phyloP scores from a whole-genome alignment of 2,797 vertebrate genomes.

The Graptemys geographica region DNA sequence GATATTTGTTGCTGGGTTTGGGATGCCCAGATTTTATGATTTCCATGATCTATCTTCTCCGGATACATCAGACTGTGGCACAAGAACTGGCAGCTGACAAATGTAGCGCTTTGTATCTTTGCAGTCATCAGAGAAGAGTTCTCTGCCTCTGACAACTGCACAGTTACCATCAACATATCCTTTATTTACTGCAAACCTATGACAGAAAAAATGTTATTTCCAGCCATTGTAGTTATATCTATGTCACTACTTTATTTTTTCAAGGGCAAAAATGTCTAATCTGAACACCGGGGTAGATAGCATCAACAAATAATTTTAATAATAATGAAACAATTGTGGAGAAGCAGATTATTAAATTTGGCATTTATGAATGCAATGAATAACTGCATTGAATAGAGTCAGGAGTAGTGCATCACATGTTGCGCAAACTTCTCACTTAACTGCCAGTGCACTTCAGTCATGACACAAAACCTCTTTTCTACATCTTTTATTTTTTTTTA shows the following conservation, averaged over 20 bases:
- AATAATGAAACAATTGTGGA: neutral
- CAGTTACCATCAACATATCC: neutral
- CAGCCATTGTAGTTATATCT: neutral
- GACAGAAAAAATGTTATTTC: neutral
- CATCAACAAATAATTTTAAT: neutral
- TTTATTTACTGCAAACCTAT: neutral
- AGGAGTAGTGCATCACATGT: too few species aligned
- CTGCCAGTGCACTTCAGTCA: too few species aligned
- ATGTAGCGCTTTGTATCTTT: neutral
- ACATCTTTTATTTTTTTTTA: too few species aligned
- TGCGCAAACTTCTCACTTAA: too few species aligned
- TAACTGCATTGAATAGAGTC: too few species aligned
- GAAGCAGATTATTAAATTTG: too few species aligned
- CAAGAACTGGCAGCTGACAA: neutral
- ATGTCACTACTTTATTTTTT: neutral
- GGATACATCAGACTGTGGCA: neutral
- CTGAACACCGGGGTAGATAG: neutral
- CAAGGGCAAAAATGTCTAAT: neutral
- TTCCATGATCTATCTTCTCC: neutral
- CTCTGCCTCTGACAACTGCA: neutral
- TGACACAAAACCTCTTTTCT: too few species aligned
- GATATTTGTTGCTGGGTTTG: neutral
- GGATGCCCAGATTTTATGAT: neutral
- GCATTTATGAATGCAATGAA: too few species aligned
- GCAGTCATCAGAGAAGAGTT: neutral